Evolutionary conservation across 2,797 vertebrate genomes (phyloP), one percentile per base, ranked within the genome.

Genomic region (Thamnophis elegans): DNA sequence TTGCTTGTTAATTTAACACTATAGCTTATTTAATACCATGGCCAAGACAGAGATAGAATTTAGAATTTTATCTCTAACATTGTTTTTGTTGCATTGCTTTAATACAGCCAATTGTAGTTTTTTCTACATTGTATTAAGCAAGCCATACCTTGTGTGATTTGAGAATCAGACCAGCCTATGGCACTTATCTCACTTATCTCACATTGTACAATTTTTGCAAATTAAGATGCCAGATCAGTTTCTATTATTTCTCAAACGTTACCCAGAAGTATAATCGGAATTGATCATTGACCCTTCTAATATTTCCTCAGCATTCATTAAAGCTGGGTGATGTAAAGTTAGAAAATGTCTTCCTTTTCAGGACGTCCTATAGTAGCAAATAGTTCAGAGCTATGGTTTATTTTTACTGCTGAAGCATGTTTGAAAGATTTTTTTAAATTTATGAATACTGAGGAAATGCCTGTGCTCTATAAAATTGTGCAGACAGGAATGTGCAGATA

Each of bases 381-480:
- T 0, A 1, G 68, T 88, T 73, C 51, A 92, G 93, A 93, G 26
- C 91, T 78, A 22, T 11, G 89, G 73, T 36, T 91, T 89, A 0
- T 89, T 87, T 90, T 47, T 18, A 22, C 54, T 89, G 18, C 62
- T 91, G 0, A 0, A 18, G 89, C 22, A 1, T 1, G 0, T 42
- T 92, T 68, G 85, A 78, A 91, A 13, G 32, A 22, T 3, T 85
- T 90, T n/a, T 91, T 87, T 91, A 22, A 73, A 51, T 93, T 89
- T 95, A 56, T 54, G 88, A 89, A 89, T 60, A 28, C 60, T 65
- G 22, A 94, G 89, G 91, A 95, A 90, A 32, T 91, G 94, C 86
- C 89, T 55, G 58, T 42, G 88, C 85, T 91, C 59, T 91, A 16
- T 86, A 62, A 2, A 59, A 18, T 68, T 65, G 0, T 90, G 25